Evolutionary conservation across 2,113 vertebrate genomes (phyloP).

Genomic region (Odobenus rosmarus): DNA sequence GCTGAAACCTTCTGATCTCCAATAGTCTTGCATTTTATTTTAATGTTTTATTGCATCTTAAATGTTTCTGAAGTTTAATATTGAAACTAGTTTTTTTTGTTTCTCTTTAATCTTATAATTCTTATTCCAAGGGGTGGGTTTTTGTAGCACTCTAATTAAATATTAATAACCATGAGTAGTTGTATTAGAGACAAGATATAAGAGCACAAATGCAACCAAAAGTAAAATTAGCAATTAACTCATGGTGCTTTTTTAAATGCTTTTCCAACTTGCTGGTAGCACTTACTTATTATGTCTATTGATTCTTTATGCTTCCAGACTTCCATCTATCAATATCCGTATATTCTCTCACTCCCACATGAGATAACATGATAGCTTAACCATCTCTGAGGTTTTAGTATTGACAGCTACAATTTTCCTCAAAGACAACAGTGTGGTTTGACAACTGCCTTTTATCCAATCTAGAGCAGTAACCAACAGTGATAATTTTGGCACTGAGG

Average conservation of each 20-base stretch:
- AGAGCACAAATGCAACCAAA: background rate
- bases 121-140: background rate
- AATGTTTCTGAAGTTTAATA: background rate
- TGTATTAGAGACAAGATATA: background rate
- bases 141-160: background rate
- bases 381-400: background rate
- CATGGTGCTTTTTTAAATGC: background rate
- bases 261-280: background rate
- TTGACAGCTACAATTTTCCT: background rate
- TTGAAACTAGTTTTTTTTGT: background rate
- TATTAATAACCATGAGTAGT: background rate
- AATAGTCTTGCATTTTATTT: background rate
- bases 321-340: background rate
- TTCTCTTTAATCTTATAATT: background rate
- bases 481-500: background rate
- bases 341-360: background rate
- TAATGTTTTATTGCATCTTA: conserved; percentile 4
- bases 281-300: background rate
- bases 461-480: background rate
- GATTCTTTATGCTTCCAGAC: background rate
- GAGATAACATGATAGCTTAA: background rate
- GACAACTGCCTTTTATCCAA: conserved; percentile 42
- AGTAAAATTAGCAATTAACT: background rate
- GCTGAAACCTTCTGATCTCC: background rate
- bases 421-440: background rate